Evolutionary conservation across 2,113 vertebrate species (phyloP), one percentile per base, ranked within the genome.

Genomic region (Phalacrocorax brasilianus): DNA sequence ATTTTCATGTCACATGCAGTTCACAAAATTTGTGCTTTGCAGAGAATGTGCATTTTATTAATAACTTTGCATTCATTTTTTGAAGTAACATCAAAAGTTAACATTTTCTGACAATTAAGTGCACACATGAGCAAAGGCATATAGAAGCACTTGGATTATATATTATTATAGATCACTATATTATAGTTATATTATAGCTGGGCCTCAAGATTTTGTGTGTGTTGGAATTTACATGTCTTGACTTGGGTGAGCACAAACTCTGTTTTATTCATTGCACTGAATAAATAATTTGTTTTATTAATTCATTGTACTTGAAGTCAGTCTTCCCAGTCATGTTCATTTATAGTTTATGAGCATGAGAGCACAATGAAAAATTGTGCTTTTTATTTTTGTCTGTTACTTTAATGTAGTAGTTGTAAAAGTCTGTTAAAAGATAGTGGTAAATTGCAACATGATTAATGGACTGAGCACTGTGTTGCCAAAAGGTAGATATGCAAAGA

Each of bases 251-350:
- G 47, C 0, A 5, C 68, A 84, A 95, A 80, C 61, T 85, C 33
- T 70, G 55, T 63, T 96, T 96, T 87, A 89, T 92, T 95, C 21
- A 85, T 75, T 67, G 40, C 16, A 35, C 52, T 92, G 56, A 92
- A 89, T 81, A 89, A 96, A 84, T 87, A 68, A 82, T 91, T 59
- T 71, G 32, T 47, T 89, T 92, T 77, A 71, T 87, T 91, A 89
- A 81, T 71, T 85, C 33, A 75, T 68, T 87, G 26, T 47, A 67
- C 35, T 81, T 78, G 14, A 70, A 86, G 38, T 59, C 68, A 80
- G 18, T n/a, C 32, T 81, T 94, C 74, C 40, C 62, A 94, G 45
- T 23, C 40, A 6, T 23, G 28, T 59, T 70, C 8, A 32, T 67
- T 56, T 91, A 72, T 45, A 33, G 35, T 77, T 81, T n/a, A 67